A percentile compares a stretch with the other conserved stretches of the same genome.
Evolutionary conservation across 2,888 invertebrate species (phyloP).

Genomic region (Erpobdella octoculata): DNA sequence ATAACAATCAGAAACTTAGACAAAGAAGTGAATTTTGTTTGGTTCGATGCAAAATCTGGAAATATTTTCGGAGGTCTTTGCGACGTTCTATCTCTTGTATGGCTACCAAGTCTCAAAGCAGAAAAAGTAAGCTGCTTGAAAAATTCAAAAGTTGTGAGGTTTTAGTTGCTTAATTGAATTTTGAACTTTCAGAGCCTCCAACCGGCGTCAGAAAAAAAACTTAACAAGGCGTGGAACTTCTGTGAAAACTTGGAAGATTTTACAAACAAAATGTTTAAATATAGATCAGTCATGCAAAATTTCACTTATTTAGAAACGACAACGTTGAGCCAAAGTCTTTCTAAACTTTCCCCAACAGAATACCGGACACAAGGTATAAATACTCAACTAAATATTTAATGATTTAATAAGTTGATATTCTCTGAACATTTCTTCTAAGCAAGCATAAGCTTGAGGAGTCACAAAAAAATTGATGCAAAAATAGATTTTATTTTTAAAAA

Average conservation of each 20-base stretch:
- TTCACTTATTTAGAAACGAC: background rate
- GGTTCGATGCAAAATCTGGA: slow-evolving; percentile 56
- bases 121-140: slow-evolving; percentile 43
- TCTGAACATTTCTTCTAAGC: too few species aligned
- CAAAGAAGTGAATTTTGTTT: slow-evolving; percentile 49
- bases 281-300: background rate
- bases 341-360: background rate
- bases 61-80: slow-evolving; percentile 74
- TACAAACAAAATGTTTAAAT: background rate
- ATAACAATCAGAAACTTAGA: slow-evolving; percentile 47
- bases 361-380: background rate
- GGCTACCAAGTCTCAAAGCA: slow-evolving; percentile 67
- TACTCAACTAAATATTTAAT: too few species aligned
- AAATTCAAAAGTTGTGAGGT: background rate
- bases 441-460: too few species aligned
- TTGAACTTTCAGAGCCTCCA: background rate
- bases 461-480: too few species aligned
- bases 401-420: too few species aligned
- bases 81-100: slow-evolving; percentile 76
- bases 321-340: background rate
- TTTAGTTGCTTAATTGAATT: background rate
- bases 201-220: too few species aligned
- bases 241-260: background rate
- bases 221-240: background rate
- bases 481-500: too few species aligned